A percentile compares a stretch with the other conserved stretches of the same genome.
Conservation (phyloP, 2,888 invertebrate genomes). For the Caenorhabditis drosophilae region DNA sequence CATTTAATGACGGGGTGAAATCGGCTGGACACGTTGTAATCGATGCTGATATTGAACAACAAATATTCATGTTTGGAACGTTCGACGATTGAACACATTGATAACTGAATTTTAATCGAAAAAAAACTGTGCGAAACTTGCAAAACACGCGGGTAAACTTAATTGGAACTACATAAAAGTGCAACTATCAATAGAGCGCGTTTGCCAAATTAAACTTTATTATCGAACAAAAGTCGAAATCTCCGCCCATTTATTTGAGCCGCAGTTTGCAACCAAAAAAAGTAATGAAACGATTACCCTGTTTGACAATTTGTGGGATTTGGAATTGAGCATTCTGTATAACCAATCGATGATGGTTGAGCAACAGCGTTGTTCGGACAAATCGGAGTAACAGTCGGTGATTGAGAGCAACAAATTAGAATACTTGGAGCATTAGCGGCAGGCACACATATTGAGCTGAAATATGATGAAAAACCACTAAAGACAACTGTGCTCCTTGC, state of each 20-base stretch:
- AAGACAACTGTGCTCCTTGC: too few relatives aligned
- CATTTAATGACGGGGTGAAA: slow-evolving; percentile 48
- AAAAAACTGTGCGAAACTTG: neutral
- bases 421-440: slow-evolving; percentile 47
- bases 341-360: slow-evolving; percentile 52
- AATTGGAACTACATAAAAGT: too few relatives aligned
- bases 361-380: slow-evolving; percentile 57
- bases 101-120: slow-evolving; percentile 37
- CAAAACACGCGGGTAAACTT: neutral
- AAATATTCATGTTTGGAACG: slow-evolving; percentile 40
- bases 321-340: slow-evolving; percentile 49
- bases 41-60: slow-evolving; percentile 49
- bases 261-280: too few relatives aligned
- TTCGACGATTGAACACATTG: slow-evolving; percentile 45
- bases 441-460: slow-evolving; percentile 44
- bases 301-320: slow-evolving; percentile 38
- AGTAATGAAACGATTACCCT: too few relatives aligned
- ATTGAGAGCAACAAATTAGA: slow-evolving; percentile 54
- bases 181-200: too few relatives aligned
- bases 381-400: slow-evolving; percentile 42
- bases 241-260: too few relatives aligned
- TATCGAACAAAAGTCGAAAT: too few relatives aligned
- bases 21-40: slow-evolving; percentile 55
- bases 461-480: neutral
- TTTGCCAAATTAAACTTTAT: too few relatives aligned